Base-by-base conservation (phyloP, 2,888 invertebrate species). In the Diadromus collaris region DNA sequence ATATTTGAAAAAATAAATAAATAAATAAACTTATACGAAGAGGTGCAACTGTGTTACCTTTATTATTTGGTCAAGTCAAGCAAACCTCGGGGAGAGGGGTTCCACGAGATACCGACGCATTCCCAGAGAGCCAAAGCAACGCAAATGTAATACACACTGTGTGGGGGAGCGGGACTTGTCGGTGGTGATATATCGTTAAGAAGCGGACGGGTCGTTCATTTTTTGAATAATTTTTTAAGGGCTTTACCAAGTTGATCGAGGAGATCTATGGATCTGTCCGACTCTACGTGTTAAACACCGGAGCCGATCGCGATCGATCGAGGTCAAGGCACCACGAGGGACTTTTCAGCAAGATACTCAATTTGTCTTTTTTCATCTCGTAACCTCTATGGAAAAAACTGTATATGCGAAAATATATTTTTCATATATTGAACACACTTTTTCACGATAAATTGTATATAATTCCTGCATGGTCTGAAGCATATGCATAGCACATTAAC, bases 11-110 rank as follows among this genome's bases (percentile, higher is more conserved):
- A 77, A 41, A 77, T 61, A 76, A 68, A 76, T 81, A 74, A 81
- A n/a, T n/a, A n/a, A n/a, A n/a, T n/a, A n/a, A n/a, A n/a, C n/a
- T 38, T 2, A 38, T 61, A 80, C 81, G 78, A 81, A 78, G 74
- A 92, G 93, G 94, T 94, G 94, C 94, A 94, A 93, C 93, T 93
- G 93, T 91, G 93, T 91, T 94, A 93, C 93, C 93, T 93, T 92
- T 89, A 89, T 89, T 85, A 88, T 90, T 90, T 88, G 88, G 89
- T 90, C 89, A 90, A 90, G 87, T 90, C 90, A 91, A 91, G 92
- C 91, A 91, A 91, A 92, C 92, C 92, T 91, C 89, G 87, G 87
- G 54, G 46, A 46, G 46, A 19, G 19, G 89, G 89, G 91, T 87
- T 91, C 91, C 90, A 90, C 90, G 90, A 90, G 91, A 91, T 91